Evolutionary conservation across 2,888 invertebrate species (phyloP).

Genomic region (Ptycholaimellus sp.): DNA sequence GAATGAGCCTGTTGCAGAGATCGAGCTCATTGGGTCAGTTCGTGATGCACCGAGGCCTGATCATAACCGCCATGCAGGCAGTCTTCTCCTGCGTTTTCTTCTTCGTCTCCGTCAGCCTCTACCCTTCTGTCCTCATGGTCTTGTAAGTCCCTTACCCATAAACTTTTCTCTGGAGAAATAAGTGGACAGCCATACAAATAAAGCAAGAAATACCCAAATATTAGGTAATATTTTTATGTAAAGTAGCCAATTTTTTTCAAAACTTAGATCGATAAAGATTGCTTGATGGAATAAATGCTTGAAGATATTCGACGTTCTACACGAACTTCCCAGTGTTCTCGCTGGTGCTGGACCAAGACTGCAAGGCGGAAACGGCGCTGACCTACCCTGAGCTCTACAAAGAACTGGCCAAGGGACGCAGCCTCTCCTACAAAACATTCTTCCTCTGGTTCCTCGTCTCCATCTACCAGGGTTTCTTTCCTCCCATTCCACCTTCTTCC

Average conservation of each 20-base stretch:
- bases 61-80: slow-evolving; percentile 88
- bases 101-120: slow-evolving; percentile 77
- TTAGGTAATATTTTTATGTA: too few species aligned
- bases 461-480: slow-evolving; percentile 60
- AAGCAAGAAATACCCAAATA: too few species aligned
- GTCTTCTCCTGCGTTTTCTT: slow-evolving; percentile 93
- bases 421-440: slow-evolving; percentile 85
- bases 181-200: too few species aligned
- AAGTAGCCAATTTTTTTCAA: too few species aligned
- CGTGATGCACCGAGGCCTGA: slow-evolving; percentile 75
- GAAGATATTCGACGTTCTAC: slow-evolving; percentile 67
- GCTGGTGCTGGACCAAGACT: slow-evolving; percentile 77
- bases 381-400: slow-evolving; percentile 87
- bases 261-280: too few species aligned
- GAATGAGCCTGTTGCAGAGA: slow-evolving; percentile 39
- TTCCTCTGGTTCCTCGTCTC: slow-evolving; percentile 96
- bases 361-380: slow-evolving; percentile 62
- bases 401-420: slow-evolving; percentile 78
- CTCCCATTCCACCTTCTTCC: too few species aligned
- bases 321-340: slow-evolving; percentile 95
- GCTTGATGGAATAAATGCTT: too few species aligned
- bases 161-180: too few species aligned
- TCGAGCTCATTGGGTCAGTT: slow-evolving; percentile 83
- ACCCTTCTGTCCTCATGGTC: slow-evolving; percentile 92
- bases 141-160: slow-evolving; percentile 39